Base-by-base conservation (phyloP, 1,140 invertebrate species). In the Caenorhabditis remanei region DNA sequence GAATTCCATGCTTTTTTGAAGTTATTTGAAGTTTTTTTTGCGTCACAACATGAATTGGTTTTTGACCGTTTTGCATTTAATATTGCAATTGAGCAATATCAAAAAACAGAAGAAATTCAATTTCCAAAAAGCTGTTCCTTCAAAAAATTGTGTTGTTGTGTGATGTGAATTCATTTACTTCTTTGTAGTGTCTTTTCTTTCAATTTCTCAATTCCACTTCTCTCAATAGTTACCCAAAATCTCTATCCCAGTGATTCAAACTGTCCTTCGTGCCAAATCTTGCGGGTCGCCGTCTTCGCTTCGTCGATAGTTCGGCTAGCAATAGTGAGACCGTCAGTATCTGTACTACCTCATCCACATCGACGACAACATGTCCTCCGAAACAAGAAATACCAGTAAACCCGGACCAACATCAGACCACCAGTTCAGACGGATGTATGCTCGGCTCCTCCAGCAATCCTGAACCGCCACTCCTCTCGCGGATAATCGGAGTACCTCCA, bases 381-480 rank as follows among this genome's bases (percentile, higher is more conserved):
- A 79, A 79, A 14, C 71, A 53, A 53, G 71, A 79, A 53, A 32
- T 32, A 11, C n/a, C 71, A 16, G 8, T n/a, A 8, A 63, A 13
- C 14, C n/a, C 46, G 71, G 71, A 50, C 13, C 46, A n/a, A n/a
- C 16, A 24, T 46, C 41, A 3, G 53, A n/a, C 46, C 11, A 13
- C 71, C 50, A 50, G 71, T 85, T 50, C 65, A 85, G 85, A 85
- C 85, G 85, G 67, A 87, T 87, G 86, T 87, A 87, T 87, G 86
- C 86, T 63, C 75, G 56, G 86, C 48, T 58, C 56, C 46, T 79
- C 71, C 71, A 79, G 46, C 41, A 58, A 83, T 71, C 86, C 75
- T 75, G 83, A 85, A 65, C 87, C 87, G 56, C 87, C 87, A 65
- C 87, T 88, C 86, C 87, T 88, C 53, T 88, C 83, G 67, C 83